phyloP scores from a whole-genome alignment of 1,140 invertebrate genomes.

The Drosophila busckii region DNA sequence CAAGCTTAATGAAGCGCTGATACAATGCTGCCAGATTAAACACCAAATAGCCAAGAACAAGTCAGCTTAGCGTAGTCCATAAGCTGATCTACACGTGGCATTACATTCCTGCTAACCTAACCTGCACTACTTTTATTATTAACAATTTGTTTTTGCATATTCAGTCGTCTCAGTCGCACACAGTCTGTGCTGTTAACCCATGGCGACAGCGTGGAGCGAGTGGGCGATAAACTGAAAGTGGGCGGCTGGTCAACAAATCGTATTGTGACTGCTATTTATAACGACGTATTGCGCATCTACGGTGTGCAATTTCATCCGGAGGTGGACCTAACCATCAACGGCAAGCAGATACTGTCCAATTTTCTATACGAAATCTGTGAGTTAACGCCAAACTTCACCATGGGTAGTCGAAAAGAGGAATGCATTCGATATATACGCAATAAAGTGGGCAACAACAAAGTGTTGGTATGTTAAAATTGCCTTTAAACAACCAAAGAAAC shows the following conservation, averaged over 20 bases:
- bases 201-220: constrained; percentile 95
- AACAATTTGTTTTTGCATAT: constrained; percentile 18
- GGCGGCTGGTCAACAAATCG: constrained; percentile 91
- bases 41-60: constrained; percentile 52
- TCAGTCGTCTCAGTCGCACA: constrained; percentile 90
- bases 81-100: constrained; percentile 76
- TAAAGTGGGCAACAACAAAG: constrained; percentile 94
- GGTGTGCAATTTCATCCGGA: constrained; percentile 99
- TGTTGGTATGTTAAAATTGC: constrained; percentile 86
- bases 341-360: constrained; percentile 94
- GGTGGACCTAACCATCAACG: constrained; percentile 94
- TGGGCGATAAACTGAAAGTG: constrained; percentile 91
- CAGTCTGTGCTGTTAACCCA: constrained; percentile 97
- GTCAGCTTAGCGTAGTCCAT: constrained; percentile 55
- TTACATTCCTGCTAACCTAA: constrained; percentile 34
- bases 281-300: constrained; percentile 94
- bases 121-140: background rate
- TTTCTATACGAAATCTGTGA: constrained; percentile 96
- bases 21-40: constrained; percentile 77
- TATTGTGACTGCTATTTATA: constrained; percentile 92
- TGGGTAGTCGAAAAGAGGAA: constrained; percentile 91
- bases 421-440: constrained; percentile 96
- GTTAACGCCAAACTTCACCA: constrained; percentile 92
- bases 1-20: constrained; percentile 52
- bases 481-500: background rate